These are phyloP conservation scores for Chrysemys picta DNA, from an alignment of 2,113 vertebrate genomes.

Conservation along the genomic window DNA sequence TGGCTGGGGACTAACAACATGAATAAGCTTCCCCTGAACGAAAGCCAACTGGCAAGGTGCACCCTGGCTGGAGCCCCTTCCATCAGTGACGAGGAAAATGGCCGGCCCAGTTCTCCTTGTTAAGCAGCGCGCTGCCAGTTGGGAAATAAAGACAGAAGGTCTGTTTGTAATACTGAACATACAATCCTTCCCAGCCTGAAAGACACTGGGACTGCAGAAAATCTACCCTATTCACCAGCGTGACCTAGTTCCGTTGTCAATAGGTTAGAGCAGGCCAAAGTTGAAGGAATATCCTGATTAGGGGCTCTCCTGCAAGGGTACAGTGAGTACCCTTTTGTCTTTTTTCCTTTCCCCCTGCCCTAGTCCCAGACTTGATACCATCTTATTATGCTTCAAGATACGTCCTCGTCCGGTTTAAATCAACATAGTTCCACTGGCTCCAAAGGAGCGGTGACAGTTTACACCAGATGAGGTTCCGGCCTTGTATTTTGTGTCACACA, in stretches of 20 bases:
- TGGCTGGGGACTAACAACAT: constrained; percentile 61
- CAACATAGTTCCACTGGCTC: background rate
- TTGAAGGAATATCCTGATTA: constrained; percentile 41
- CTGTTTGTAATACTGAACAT: constrained; percentile 35
- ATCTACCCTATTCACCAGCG: constrained; percentile 13
- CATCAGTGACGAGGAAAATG: background rate
- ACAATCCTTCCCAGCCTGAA: constrained; percentile 47
- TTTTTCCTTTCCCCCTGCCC: background rate
- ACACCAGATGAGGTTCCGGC: background rate
- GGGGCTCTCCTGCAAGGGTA: background rate
- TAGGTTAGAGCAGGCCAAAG: constrained; percentile 24
- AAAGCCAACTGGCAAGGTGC: constrained; percentile 51
- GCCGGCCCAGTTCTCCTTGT: constrained; percentile 1
- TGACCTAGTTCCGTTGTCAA: constrained; percentile 35
- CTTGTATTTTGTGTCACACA: accelerated
- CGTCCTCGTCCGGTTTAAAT: accelerated
- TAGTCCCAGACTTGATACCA: background rate
- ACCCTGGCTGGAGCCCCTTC: constrained; percentile 38
- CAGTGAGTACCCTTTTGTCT: constrained; percentile 25
- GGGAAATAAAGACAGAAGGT: constrained; percentile 42
- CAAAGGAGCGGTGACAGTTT: background rate
- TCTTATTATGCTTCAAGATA: accelerated
- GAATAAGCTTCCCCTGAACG: constrained; percentile 65
- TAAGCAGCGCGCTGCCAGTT: background rate
- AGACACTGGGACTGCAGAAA: background rate